Base-by-base conservation (phyloP, 2,888 invertebrate genomes). In the Mesochorus sp. region DNA sequence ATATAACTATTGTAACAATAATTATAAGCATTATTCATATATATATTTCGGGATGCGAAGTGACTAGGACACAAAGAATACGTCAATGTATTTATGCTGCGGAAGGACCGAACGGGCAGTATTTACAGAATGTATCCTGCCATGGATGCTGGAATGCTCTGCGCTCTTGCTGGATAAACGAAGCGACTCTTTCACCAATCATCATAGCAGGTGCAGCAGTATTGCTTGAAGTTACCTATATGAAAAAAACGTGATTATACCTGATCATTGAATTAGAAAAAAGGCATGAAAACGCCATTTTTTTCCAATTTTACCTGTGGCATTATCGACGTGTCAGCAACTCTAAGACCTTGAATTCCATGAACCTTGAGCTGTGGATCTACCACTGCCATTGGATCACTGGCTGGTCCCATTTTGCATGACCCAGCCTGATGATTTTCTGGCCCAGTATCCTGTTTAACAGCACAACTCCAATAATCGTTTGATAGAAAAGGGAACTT, bases 341-440 rank as follows among this genome's bases (percentile, higher is more conserved):
- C 93, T 47, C 92, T 86, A 0, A 92, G 88, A 89, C 94, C 94
- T 77, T 91, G 89, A 55, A 95, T 91, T 0, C 95, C 95, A 82
- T 94, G 91, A 0, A 95, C 94, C 82, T 90, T 92, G 0, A 96
- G 91, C 87, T 94, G 93, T 75, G 94, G 92, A 88, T 96, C 94
- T 0, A 96, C 96, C 0, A 96, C 96, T 0, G 96, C 95, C 92
- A 94, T 92, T 0, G 94, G 94, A 88, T 96, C 96, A 0, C 91
- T 91, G 0, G 88, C 83, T 0, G 96, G 95, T 0, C 96, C 96
- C 96, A 97, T 96, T 92, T 96, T 96, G 88, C 95, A 95, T 0
- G 96, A 95, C 5, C 96, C 96, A 0, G 94, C 95, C 90, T 96
- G 96, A 89, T 96, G 96, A 89, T 96, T 96, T 91, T 96, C 96